Conservation (phyloP, 1,140 invertebrate genomes). For the Nymphalis io region DNA sequence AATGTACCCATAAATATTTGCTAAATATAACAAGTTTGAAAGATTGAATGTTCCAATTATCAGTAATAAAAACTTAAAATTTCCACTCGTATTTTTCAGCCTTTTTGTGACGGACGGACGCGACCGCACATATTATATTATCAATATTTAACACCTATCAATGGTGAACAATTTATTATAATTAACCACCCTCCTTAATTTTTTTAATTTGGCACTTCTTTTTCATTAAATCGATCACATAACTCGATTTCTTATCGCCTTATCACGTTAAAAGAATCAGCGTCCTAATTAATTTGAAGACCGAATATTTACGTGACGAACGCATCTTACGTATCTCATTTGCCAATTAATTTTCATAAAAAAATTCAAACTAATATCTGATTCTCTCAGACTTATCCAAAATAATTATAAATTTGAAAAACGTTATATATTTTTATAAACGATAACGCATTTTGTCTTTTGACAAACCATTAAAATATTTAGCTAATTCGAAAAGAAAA, state of each 20-base stretch:
- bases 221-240: constrained; percentile 47
- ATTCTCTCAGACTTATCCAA: constrained; percentile 2
- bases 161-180: constrained; percentile 25
- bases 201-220: constrained; percentile 49
- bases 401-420: constrained; percentile 4
- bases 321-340: constrained; percentile 29
- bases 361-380: background rate
- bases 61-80: background rate
- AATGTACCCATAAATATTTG: background rate
- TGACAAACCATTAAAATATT: constrained; percentile 1
- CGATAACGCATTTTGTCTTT: constrained; percentile 10
- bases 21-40: background rate
- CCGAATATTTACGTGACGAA: background rate
- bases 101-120: constrained; percentile 61
- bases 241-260: constrained; percentile 39
- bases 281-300: constrained; percentile 5
- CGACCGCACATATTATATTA: constrained; percentile 46
- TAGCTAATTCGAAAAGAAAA: constrained; percentile 4
- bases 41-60: background rate
- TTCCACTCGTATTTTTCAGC: constrained; percentile 39
- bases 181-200: constrained; percentile 27
- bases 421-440: background rate
- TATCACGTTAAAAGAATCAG: constrained; percentile 25
- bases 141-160: constrained; percentile 27
- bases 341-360: background rate